Conservation (phyloP, 2,113 vertebrate species). For the Seriola dumerili region DNA sequence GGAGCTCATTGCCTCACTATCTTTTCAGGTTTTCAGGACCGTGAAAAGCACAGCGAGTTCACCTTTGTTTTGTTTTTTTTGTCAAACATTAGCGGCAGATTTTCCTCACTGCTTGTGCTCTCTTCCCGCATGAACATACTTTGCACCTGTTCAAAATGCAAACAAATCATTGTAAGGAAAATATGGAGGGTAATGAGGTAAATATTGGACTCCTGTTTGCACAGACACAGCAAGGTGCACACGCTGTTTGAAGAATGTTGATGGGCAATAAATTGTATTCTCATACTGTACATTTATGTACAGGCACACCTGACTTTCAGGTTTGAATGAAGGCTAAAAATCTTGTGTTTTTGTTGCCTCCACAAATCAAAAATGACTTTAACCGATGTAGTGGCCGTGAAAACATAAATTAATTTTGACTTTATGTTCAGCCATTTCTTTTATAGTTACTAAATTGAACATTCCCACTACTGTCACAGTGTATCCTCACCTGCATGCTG, state of each 20-base stretch:
- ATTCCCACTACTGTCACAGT: neutral
- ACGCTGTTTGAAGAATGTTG: no score
- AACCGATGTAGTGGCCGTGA: no score
- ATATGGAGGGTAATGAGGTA: neutral
- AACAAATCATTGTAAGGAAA: neutral
- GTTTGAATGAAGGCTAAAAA: no score
- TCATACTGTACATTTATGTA: no score
- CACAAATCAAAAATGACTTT: no score
- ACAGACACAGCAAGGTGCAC: no score
- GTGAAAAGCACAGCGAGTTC: neutral
- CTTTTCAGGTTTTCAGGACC: neutral
- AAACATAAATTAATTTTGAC: neutral
- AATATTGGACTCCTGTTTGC: neutral
- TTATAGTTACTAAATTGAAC: neutral
- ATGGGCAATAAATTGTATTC: no score
- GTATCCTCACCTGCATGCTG: slow-evolving; percentile 84
- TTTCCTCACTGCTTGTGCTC: neutral
- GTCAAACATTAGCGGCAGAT: neutral
- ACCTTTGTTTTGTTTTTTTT: neutral
- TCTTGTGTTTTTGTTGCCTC: no score
- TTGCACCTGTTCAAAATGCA: neutral
- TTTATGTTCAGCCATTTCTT: neutral
- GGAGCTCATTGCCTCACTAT: neutral
- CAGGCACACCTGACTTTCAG: no score
- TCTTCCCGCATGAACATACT: neutral